These are phyloP conservation scores for Aldabrachelys gigantea DNA, from an alignment of 2,113 vertebrate species.

Conservation along the genomic window DNA sequence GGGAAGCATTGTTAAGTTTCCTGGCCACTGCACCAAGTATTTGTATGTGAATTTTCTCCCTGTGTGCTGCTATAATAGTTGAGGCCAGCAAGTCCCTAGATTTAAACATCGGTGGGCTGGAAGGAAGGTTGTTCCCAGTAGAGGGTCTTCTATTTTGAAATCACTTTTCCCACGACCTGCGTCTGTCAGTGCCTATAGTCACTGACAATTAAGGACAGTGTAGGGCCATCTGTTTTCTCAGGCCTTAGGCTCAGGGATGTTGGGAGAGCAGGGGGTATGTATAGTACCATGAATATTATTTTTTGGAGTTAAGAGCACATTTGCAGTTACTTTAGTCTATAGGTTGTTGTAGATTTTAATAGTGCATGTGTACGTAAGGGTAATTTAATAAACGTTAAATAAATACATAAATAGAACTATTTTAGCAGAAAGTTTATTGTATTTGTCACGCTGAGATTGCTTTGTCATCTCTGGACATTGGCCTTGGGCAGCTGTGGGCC, in stretches of 20 bases:
- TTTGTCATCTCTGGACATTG: neutral
- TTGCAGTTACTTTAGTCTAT: neutral
- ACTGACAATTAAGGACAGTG: neutral
- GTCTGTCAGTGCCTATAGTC: neutral
- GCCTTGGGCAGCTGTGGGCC: neutral
- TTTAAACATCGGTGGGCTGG: neutral
- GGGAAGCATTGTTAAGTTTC: neutral
- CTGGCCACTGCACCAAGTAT: neutral
- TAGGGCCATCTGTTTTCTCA: neutral
- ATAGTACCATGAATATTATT: neutral
- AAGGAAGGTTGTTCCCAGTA: conserved; percentile 8
- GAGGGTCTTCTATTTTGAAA: neutral
- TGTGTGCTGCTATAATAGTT: neutral
- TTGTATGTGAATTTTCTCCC: neutral
- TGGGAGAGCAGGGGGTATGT: neutral
- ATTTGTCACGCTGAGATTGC: neutral
- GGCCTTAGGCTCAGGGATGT: neutral
- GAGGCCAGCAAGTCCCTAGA: neutral
- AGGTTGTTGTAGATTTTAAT: neutral
- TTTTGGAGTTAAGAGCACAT: neutral
- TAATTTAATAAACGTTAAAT: neutral
- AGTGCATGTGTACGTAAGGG: neutral
- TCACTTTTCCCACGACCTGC: neutral
- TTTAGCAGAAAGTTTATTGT: conserved; percentile 3
- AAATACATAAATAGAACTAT: neutral